Evolutionary conservation across 2,113 vertebrate species (phyloP).

Genomic region (Xiphorhynchus elegans): DNA sequence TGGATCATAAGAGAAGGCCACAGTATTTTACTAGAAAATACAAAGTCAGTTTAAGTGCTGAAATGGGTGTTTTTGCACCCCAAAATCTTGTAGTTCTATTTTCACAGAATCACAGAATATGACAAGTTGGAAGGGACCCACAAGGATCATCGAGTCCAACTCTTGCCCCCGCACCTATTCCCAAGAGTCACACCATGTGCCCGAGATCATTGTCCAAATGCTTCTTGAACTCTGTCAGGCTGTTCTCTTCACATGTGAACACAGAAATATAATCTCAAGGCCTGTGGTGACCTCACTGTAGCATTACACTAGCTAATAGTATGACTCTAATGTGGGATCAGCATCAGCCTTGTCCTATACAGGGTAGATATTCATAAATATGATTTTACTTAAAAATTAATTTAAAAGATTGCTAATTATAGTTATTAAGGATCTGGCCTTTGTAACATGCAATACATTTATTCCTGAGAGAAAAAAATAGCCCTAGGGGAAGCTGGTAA

Average conservation of each 20-base stretch:
- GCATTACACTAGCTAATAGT: neutral
- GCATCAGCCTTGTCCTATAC: neutral
- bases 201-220: neutral
- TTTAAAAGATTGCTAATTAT: neutral
- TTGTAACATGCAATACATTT: neutral
- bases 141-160: neutral
- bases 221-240: neutral
- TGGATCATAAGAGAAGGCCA: neutral
- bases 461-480: neutral
- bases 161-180: neutral
- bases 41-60: neutral
- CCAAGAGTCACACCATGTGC: neutral
- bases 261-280: neutral
- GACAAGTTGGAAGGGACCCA: neutral
- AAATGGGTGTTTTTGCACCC: neutral
- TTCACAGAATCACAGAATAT: neutral
- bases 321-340: neutral
- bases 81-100: neutral
- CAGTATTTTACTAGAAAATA: neutral
- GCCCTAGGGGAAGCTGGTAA: neutral
- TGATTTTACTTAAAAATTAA: conserved; percentile 4
- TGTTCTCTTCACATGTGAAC: neutral
- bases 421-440: neutral
- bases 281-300: neutral
- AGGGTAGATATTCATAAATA: neutral